Evolutionary conservation across 2,888 invertebrate genomes (phyloP), one percentile per base, ranked within the genome.

Genomic region (Lochmaea capreae): DNA sequence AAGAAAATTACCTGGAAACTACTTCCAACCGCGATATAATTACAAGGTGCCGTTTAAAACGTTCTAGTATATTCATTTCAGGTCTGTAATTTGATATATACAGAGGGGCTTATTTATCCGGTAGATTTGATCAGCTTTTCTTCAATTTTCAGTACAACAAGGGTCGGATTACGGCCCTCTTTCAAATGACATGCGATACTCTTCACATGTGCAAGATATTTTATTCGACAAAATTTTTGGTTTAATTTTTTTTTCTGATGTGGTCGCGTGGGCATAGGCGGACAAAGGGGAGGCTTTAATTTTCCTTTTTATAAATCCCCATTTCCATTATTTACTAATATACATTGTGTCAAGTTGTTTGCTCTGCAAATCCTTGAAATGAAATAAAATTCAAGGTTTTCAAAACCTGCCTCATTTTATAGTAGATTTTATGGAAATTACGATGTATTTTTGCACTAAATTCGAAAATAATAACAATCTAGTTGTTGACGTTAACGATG

Each of bases 41-140:
- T 83, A 83, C 79, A 82, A 78, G 78, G 79, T 80, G 81, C 80
- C 80, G 79, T 81, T 78, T 78, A 77, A 78, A 79, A 78, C 77
- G 79, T 74, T 76, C 78, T 77, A 78, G 62, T 43, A 79, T 81
- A 81, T 81, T 82, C 81, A 79, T 81, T 81, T 81, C 81, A 73
- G 71, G 79, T 78, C 78, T 81, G 83, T 83, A 83, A 83, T 83
- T 82, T 79, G 82, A 83, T 79, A 80, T 75, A 71, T 72, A 72
- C 68, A 76, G 75, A 78, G 77, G 80, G 81, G 79, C 79, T 81
- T 85, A 82, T 85, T 86, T 85, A 85, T 85, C 83, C 86, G 84
- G 83, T 85, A 84, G 85, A 86, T 86, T 86, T 86, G 86, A 86
- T 86, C 86, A 86, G 86, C 85, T 86, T 85, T 86, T 85, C 85